Evolutionary conservation across 2,113 vertebrate species (phyloP).

Genomic region (Pituophis catenifer): DNA sequence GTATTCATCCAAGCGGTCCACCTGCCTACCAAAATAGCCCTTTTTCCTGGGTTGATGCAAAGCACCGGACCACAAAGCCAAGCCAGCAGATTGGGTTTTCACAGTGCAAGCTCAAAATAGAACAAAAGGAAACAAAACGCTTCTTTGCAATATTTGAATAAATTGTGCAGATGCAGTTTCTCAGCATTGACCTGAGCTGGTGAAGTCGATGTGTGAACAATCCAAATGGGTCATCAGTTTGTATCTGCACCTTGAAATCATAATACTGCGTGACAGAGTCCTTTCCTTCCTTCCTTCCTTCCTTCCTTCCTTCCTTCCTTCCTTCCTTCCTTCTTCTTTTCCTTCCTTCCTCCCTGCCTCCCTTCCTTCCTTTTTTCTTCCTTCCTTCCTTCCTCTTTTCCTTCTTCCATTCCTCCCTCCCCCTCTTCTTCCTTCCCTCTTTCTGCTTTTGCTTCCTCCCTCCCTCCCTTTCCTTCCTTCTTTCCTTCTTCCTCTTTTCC

Average conservation of each 20-base stretch:
- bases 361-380: not conserved
- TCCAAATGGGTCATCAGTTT: not conserved
- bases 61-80: not conserved
- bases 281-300: too few species aligned
- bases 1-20: not conserved
- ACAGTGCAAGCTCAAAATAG: not conserved
- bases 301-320: not conserved
- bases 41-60: not conserved
- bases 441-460: not conserved
- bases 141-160: not conserved
- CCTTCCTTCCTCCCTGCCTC: rapidly evolving
- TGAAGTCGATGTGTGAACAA: not conserved
- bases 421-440: too few species aligned
- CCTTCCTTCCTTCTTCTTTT: too few species aligned
- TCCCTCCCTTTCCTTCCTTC: too few species aligned
- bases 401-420: not conserved
- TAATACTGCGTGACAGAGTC: not conserved
- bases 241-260: not conserved
- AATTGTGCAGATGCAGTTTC: not conserved
- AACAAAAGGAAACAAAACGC: not conserved
- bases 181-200: not conserved
- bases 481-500: not conserved
- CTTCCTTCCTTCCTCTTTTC: not conserved
- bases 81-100: not conserved
- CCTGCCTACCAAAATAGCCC: not conserved